Percentiles rank a stretch among this genome's conserved stretches.
These are phyloP conservation scores for Mallotus villosus DNA, from an alignment of 2,797 vertebrate genomes.

Conservation along the genomic window DNA sequence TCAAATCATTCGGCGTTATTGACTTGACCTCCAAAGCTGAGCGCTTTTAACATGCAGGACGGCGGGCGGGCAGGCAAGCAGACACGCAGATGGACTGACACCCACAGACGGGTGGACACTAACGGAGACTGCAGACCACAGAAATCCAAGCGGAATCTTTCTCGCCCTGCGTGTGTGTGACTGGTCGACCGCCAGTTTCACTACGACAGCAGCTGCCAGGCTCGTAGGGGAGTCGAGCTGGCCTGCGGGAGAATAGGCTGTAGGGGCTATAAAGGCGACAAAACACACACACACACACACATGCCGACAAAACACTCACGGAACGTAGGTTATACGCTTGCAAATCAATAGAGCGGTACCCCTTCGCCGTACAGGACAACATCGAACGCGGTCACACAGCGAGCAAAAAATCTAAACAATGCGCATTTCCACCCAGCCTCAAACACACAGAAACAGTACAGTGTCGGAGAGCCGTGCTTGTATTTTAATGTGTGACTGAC, in stretches of 20 bases:
- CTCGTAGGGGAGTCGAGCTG: conserved; percentile 62
- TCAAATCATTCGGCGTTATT: conserved; percentile 17
- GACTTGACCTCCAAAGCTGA: conserved; percentile 37
- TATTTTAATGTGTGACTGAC: too few species aligned
- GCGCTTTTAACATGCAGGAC: not conserved
- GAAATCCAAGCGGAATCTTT: not conserved
- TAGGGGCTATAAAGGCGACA: conserved; percentile 11
- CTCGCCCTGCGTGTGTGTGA: conserved; percentile 20
- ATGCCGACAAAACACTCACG: not conserved
- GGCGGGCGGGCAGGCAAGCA: not conserved
- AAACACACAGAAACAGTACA: not conserved
- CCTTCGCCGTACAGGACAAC: conserved; percentile 35
- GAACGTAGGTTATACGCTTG: conserved; percentile 13
- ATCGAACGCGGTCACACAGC: conserved; percentile 21
- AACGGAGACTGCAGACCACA: not conserved
- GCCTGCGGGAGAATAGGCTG: conserved; percentile 49
- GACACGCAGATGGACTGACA: not conserved
- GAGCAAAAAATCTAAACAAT: conserved; percentile 4
- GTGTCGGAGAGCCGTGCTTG: too few species aligned
- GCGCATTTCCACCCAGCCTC: conserved; percentile 22
- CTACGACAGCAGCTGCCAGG: conserved; percentile 69
- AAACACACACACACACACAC: conserved; percentile 6
- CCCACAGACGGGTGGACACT: conserved; percentile 17
- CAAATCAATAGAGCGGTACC: conserved; percentile 53
- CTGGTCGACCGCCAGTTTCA: conserved; percentile 59